A percentile compares a stretch with the other conserved stretches of the same genome.
Conservation (phyloP, 2,113 vertebrate genomes). For the Ellobius talpinus region DNA sequence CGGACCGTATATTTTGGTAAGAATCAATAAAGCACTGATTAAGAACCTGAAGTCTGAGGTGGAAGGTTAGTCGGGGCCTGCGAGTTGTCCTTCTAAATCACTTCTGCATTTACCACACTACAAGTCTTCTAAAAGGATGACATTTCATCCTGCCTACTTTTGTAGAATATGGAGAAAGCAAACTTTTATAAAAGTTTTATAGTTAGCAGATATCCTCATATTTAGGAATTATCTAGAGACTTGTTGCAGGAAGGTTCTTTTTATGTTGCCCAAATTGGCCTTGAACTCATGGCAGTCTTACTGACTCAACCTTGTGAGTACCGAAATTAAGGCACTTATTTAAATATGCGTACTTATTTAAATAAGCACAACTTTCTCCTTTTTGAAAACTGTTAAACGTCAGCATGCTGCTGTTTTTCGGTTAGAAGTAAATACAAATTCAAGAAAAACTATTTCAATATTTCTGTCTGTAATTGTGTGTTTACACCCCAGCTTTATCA, state of each 20-base stretch:
- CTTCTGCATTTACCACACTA: background rate
- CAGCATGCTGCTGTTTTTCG: background rate
- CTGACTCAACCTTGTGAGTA: no score
- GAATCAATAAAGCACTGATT: background rate
- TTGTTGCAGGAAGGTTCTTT: background rate
- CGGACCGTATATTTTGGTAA: background rate
- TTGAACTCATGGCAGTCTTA: background rate
- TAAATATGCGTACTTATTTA: background rate
- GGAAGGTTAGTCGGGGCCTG: background rate
- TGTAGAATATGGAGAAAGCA: constrained; percentile 4
- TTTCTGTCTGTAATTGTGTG: constrained; percentile 22
- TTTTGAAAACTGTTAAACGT: background rate
- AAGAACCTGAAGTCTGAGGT: background rate
- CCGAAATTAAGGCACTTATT: background rate
- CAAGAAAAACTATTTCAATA: background rate
- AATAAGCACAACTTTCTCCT: background rate
- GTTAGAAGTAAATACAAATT: background rate
- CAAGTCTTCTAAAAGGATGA: background rate
- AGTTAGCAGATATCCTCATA: background rate
- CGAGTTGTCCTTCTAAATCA: constrained; percentile 29
- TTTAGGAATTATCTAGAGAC: background rate
- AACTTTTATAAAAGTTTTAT: background rate
- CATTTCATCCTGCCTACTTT: background rate
- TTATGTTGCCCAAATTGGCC: background rate
- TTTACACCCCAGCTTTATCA: constrained; percentile 8